These are phyloP conservation scores for Apis florea DNA, from an alignment of 1,140 invertebrate species.

Conservation along the genomic window DNA sequence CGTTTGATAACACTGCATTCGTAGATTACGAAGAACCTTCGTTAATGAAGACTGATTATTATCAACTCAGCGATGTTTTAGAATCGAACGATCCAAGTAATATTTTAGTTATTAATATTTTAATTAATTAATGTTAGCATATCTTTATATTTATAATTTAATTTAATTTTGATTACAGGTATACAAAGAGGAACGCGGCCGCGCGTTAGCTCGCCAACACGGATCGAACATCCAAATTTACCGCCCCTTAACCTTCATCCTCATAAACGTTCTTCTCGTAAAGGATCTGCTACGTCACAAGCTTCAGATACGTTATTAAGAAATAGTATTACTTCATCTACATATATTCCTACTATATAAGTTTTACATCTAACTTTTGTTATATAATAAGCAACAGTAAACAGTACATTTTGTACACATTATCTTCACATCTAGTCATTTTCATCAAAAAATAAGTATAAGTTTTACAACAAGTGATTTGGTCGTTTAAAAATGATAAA, in stretches of 20 bases:
- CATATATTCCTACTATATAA: conserved; percentile 77
- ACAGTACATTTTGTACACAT: conserved; percentile 35
- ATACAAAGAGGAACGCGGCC: conserved; percentile 75
- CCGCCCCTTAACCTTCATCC: conserved; percentile 88
- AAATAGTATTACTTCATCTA: conserved; percentile 71
- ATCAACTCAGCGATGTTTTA: conserved; percentile 83
- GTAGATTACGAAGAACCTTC: conserved; percentile 88
- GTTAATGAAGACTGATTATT: conserved; percentile 86
- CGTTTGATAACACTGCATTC: conserved; percentile 87
- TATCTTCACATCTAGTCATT: conserved; percentile 45
- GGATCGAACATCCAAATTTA: conserved; percentile 90
- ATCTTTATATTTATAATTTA: neutral
- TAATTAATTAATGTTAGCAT: neutral
- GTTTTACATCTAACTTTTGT: neutral
- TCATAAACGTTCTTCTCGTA: conserved; percentile 78
- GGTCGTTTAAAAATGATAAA: conserved; percentile 44
- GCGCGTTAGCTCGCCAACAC: conserved; percentile 87
- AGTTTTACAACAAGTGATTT: conserved; percentile 43
- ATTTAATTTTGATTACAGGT: conserved; percentile 49
- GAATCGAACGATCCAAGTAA: conserved; percentile 75
- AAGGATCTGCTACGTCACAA: conserved; percentile 82
- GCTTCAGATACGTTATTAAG: conserved; percentile 82
- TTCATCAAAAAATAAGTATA: conserved; percentile 28
- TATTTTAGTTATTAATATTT: conserved; percentile 16
- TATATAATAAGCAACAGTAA: conserved; percentile 30